Base-by-base conservation (phyloP, 2,113 vertebrate genomes). In the Speoplatyrhinus poulsoni region DNA sequence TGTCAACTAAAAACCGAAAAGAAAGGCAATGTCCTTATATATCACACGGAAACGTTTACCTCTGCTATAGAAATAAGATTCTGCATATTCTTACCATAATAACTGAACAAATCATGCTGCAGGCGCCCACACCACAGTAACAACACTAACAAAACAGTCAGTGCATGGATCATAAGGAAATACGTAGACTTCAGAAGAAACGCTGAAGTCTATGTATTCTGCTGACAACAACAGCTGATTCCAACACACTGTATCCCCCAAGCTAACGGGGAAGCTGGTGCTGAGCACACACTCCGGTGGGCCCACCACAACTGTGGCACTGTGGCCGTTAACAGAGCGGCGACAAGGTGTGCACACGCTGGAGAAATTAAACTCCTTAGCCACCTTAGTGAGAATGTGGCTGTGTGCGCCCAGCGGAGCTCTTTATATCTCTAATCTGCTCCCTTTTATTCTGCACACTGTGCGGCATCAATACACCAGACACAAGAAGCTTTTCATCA, bases 401-500 rank as follows among this genome's bases (percentile, higher is more conserved):
- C 53, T 70, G 32, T 15, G 2, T 46, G 60, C 7, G 56, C 62
- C 11, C 16, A 11, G 9, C 17, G 32, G 50, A 54, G 12, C 2
- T 65, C 48, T 60, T 33, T 67, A 62, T 68, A 12, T 36, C 50
- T 47, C 19, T 33, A n/a, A 12, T 19, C 9, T 8, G 50, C 9
- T 41, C 33, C 46, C 16, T 65, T 16, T 12, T 26, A 12, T 36
- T 41, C 15, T 19, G 68, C 60, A 47, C 53, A 63, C 32, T 65
- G 67, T 61, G 16, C 54, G 65, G 58, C 69, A 60, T 71, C 57
- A 60, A 70, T 52, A 69, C 16, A 4, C 3, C 67, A 69, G 36
- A 72, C 60, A 5, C 17, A 13, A 19, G 19, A n/a, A 76, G 67
- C 72, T 71, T 74, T 81, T 73, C 63, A 85, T 82, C 74, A 19